Evolutionary conservation across 2,797 vertebrate species (phyloP).

Genomic region (Pantherophis alleghaniensis): DNA sequence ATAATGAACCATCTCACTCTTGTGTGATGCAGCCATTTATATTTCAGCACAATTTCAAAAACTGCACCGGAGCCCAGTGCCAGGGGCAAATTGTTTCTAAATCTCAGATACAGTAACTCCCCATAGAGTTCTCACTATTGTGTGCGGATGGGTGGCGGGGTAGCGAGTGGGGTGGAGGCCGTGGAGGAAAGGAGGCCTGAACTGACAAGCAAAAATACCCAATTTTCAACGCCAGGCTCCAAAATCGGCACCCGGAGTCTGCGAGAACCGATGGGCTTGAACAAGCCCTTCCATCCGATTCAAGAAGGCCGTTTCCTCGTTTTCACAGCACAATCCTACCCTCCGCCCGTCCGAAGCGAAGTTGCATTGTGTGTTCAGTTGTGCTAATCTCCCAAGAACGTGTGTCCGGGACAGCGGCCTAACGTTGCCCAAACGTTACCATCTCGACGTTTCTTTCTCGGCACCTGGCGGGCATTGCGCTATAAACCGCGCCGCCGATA

Average conservation of each 20-base stretch:
- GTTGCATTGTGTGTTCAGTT: background rate
- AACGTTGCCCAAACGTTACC: background rate
- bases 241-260: background rate
- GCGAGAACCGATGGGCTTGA: too few species aligned
- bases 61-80: background rate
- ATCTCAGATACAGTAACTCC: background rate
- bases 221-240: background rate
- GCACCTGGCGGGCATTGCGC: background rate
- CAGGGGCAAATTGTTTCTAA: background rate
- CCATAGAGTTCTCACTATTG: background rate
- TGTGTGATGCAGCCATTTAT: background rate
- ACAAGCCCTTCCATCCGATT: background rate
- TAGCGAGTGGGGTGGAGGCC: background rate
- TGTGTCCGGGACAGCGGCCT: background rate
- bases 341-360: background rate
- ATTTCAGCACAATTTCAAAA: background rate
- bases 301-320: too few species aligned
- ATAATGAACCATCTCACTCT: background rate
- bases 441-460: background rate
- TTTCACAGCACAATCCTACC: background rate
- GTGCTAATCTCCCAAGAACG: background rate
- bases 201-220: background rate
- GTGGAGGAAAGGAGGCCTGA: background rate
- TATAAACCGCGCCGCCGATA: background rate
- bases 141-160: background rate